Base-by-base conservation (phyloP, 2,113 vertebrate genomes). In the Tor tambroides region DNA sequence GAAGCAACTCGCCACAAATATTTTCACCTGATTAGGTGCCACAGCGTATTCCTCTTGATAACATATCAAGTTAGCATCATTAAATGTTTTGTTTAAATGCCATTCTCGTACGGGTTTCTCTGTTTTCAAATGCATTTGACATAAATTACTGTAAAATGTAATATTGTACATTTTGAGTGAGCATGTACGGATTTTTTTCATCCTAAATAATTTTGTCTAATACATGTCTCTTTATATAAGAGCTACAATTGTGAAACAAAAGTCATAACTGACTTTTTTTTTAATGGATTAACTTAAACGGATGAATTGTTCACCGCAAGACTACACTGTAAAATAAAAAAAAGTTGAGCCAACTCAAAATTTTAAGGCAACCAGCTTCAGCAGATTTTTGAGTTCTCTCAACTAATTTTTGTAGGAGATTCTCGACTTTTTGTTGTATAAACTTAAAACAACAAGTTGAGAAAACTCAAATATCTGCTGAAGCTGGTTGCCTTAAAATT, bases 1-100 rank as follows among this genome's bases (percentile, higher is more conserved):
- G 88, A 91, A 87, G 90, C 90, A 91, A 86, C 90, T 91, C 91
- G 89, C 89, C 83, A 83, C 71, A 74, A 65, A 83, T 85, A 83
- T 26, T 63, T 89, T 82, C 78, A 85, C 78, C 86, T 83, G 83
- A 74, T 85, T 75, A 72, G 12, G 46, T 78, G 69, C 65, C 84
- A 87, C 71, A 82, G 80, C 28, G 41, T 38, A 35, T 82, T 84
- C 51, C 30, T 72, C 38, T 26, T 46, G 6, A 74, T 26, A 49
- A 51, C 28, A 54, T 21, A 32, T 54, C 26, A 32, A 1, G 28
- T 78, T 30, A 30, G 7, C 43, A 54, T 30, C 28, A 32, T 32
- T 9, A 21, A 30, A 30, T 21, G 23, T 54, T 21, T 11, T 2
- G 19, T 41, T 41, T 72, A 41, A 23, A 41, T 41, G 10, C 9